Evolutionary conservation across 2,113 vertebrate genomes (phyloP), one percentile per base, ranked within the genome.

Genomic region (Calyptommatus sinebrachiatus): DNA sequence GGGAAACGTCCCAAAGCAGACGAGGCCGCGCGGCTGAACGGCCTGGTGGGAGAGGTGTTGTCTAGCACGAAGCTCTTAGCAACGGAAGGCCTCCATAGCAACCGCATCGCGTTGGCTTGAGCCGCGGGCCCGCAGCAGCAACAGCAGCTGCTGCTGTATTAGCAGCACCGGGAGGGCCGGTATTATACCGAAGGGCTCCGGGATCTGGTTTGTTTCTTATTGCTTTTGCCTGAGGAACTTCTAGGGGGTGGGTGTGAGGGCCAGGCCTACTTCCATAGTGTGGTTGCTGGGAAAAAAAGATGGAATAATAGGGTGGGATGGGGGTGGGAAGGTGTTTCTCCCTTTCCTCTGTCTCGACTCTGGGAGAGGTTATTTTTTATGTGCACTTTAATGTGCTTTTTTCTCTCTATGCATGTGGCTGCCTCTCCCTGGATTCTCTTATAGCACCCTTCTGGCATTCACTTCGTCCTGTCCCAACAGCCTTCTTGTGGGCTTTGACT

Each of bases 51-150:
- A 12, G 26, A 31, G 5, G 8, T 8, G 28, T 67, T 83, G 83
- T 83, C 81, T 71, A 74, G 69, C 48, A 8, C 26, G 67, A 71
- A 5, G 12, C 45, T 60, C 85, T 60, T 31, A 83, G 89, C 69
- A 82, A 87, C 88, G 7, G 78, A 21, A 74, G 29, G 88, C 87
- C 77, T 41, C 86, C 82, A n/a, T 53, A 66, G 87, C 80, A 79
- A 89, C 88, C 66, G 28, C 21, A 70, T 11, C 26, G 48, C 31
- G 65, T 53, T 18, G 16, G 10, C 21, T 70, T 18, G 18, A 8
- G 70, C n/a, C 26, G 26, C 28, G 21, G 62, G 73, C 46, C 53
- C 2, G 8, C 29, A 2, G 22, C 28, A 1, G 35, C 35, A 2
- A 41, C 35, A 41, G 14, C 4, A 18, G 53, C 53, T 2, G 53